Base-by-base conservation (phyloP, 2,888 invertebrate genomes). In the Lottia scabra region DNA sequence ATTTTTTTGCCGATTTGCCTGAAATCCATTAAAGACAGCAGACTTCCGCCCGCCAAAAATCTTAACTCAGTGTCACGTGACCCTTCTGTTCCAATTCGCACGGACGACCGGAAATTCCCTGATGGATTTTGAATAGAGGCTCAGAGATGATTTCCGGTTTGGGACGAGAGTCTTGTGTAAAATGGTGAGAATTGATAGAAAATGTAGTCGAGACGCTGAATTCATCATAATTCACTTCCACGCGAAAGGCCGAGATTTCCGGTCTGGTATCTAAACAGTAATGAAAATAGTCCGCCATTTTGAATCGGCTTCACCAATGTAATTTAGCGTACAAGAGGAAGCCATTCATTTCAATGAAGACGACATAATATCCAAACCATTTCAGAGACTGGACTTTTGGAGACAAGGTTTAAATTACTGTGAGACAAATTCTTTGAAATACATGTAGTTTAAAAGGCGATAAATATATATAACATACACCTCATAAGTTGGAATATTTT, bases 81-180 rank as follows among this genome's bases (percentile, higher is more conserved):
- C 56, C 56, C 19, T 56, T 56, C 56, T 56, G 56, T 56, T 56
- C 56, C 56, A 56, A 56, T 56, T 56, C 56, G 19, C 23, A 23
- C 56, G 19, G 56, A 19, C 56, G 56, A 56, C 56, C 56, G 56
- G 56, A 56, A 56, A 56, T 56, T 56, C 23, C 56, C 23, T 56
- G 56, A 56, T 56, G 56, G 56, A 56, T 56, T 56, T 56, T 56
- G 19, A 56, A 56, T 56, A 23, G 23, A 56, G 56, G 56, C 56
- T 56, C 56, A 56, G 56, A 56, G 23, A 56, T 56, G 56, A 56
- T 56, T 56, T 56, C 56, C 56, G 56, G 56, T 56, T 56, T 10
- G 15, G 56, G 56, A 19, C 56, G 19, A 56, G 56, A 56, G 56
- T 56, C 56, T 56, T 23, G 56, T 56, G 56, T 56, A 23, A 56